These are phyloP conservation scores for Oryzias celebensis DNA, from an alignment of 2,113 vertebrate species.

Conservation along the genomic window DNA sequence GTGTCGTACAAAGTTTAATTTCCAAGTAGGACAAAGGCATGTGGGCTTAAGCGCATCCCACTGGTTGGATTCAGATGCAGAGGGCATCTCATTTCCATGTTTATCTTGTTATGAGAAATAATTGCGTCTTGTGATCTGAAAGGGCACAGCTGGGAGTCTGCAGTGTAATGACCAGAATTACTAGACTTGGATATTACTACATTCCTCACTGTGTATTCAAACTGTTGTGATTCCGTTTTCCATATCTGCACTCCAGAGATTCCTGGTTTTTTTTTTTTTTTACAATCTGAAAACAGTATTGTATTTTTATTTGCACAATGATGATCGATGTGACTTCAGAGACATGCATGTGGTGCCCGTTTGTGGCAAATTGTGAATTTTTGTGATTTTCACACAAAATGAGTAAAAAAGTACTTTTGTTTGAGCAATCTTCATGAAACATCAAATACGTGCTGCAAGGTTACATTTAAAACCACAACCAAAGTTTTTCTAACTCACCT, in stretches of 20 bases:
- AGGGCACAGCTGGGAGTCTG: constrained; percentile 17
- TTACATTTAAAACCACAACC: too few species aligned
- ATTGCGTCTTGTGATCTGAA: constrained; percentile 43
- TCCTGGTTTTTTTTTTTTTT: constrained; percentile 5
- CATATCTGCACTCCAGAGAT: constrained; percentile 21
- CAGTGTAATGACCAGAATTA: constrained; percentile 5
- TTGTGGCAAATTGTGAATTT: too few species aligned
- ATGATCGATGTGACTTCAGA: not conserved
- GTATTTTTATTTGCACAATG: too few species aligned
- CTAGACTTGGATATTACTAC: constrained; percentile 7
- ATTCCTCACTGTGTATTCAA: constrained; percentile 1
- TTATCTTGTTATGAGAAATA: constrained; percentile 58
- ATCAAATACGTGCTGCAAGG: too few species aligned
- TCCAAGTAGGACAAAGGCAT: constrained; percentile 72
- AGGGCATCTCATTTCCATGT: constrained; percentile 44
- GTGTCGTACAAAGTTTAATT: constrained; percentile 57
- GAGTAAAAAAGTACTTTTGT: too few species aligned
- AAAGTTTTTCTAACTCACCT: too few species aligned
- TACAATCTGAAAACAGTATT: constrained; percentile 28
- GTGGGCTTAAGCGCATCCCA: constrained; percentile 53
- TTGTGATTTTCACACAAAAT: too few species aligned
- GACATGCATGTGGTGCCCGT: not conserved
- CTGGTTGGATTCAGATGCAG: constrained; percentile 40
- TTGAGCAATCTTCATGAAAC: too few species aligned
- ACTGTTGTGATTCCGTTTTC: constrained; percentile 16